Conservation (phyloP, 1,140 invertebrate genomes). For the Scaptomyza graminum region DNA sequence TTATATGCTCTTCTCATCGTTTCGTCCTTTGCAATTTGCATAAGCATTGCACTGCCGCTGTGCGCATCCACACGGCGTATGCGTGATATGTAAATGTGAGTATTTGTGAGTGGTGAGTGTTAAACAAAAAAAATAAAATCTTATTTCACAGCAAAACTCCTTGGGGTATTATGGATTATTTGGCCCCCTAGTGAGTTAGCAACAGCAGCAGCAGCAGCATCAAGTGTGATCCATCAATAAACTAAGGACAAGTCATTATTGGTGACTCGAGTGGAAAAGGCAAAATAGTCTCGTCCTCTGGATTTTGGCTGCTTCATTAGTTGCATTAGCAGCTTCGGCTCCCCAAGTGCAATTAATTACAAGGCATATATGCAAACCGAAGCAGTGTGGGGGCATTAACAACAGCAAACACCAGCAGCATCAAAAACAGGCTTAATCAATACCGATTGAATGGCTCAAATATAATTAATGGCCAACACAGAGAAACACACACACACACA, state of each 20-base stretch:
- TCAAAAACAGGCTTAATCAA: conserved; percentile 23
- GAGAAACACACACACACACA: conserved; percentile 6
- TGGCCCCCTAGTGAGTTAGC: conserved; percentile 1
- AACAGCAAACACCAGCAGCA: not conserved
- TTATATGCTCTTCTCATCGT: conserved; percentile 1
- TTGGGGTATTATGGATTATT: not conserved
- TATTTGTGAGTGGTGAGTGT: not conserved
- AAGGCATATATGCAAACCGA: conserved; percentile 2
- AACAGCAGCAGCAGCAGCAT: conserved; percentile 14
- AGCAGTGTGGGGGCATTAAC: too few species aligned
- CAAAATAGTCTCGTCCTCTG: not conserved
- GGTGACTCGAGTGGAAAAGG: not conserved
- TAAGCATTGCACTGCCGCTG: conserved; percentile 46
- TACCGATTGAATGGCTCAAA: conserved; percentile 20
- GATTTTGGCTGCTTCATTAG: conserved; percentile 29
- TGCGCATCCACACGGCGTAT: conserved; percentile 52
- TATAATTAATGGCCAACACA: conserved; percentile 61
- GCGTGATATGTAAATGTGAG: conserved; percentile 40
- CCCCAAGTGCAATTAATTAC: conserved; percentile 45
- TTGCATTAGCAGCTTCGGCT: conserved; percentile 17
- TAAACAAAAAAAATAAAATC: not conserved
- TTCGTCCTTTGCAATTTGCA: conserved; percentile 48
- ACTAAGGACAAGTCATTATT: conserved; percentile 17
- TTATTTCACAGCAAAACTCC: conserved; percentile 3
- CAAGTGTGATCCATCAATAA: conserved; percentile 21